These are phyloP conservation scores for Cephus nigrinus DNA, from an alignment of 2,888 invertebrate genomes.

Conservation along the genomic window DNA sequence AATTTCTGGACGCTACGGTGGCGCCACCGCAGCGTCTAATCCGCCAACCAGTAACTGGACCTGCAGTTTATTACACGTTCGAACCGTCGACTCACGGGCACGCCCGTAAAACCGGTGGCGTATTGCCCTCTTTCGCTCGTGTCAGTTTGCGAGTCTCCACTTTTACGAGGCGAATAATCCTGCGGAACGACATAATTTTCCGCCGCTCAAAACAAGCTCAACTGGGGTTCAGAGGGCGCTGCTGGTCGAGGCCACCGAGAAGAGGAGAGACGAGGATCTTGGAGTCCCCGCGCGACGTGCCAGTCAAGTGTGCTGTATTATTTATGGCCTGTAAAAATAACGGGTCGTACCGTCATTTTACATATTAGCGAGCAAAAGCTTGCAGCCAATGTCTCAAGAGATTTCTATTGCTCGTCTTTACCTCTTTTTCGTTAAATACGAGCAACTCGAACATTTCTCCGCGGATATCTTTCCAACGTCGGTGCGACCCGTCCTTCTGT, in stretches of 20 bases:
- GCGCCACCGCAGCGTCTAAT: neutral
- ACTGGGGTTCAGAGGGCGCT: neutral
- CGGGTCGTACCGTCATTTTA: neutral
- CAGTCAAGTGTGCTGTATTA: conserved; percentile 6
- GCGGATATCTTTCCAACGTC: neutral
- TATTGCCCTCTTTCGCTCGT: neutral
- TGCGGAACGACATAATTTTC: conserved; percentile 5
- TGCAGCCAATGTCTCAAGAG: neutral
- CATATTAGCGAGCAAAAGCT: neutral
- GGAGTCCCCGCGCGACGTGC: neutral
- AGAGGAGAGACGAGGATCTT: neutral
- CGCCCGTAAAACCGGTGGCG: neutral
- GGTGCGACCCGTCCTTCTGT: neutral
- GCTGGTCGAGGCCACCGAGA: neutral
- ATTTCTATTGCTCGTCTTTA: neutral
- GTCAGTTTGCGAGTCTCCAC: neutral
- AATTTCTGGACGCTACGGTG: neutral
- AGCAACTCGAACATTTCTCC: neutral
- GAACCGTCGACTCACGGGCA: neutral
- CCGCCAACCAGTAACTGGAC: neutral
- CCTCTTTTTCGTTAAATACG: neutral
- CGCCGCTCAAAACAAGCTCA: neutral
- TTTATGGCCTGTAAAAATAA: conserved; percentile 4
- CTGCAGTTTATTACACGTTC: neutral
- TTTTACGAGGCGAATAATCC: conserved; percentile 7